Percentiles rank a stretch among this genome's conserved stretches.
Evolutionary conservation across 2,888 invertebrate species (phyloP).

Genomic region (Archips xylosteana): DNA sequence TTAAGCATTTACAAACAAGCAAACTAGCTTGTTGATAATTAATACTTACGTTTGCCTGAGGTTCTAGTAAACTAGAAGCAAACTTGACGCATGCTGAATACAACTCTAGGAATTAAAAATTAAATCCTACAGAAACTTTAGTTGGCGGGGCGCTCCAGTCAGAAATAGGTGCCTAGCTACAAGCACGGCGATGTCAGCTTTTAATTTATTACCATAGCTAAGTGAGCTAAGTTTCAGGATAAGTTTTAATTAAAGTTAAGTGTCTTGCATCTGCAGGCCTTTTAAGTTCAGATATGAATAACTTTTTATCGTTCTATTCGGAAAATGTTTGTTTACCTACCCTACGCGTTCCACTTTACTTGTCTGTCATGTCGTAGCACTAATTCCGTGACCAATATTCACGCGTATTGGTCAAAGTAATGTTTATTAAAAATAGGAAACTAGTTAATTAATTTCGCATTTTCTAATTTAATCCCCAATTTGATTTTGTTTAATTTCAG

Average conservation of each 20-base stretch:
- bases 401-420: too few species aligned
- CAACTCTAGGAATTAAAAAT: not conserved
- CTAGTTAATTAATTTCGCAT: too few species aligned
- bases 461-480: too few species aligned
- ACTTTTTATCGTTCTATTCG: not conserved
- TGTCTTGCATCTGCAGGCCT: conserved; percentile 27
- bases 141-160: not conserved
- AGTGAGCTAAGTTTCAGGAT: conserved; percentile 25
- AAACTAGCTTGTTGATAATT: conserved; percentile 15
- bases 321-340: not conserved
- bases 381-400: too few species aligned
- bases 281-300: conserved; percentile 16
- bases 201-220: conserved; percentile 20
- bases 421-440: too few species aligned
- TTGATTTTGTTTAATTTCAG: not conserved
- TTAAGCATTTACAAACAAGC: conserved; percentile 20
- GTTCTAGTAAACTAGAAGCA: not conserved
- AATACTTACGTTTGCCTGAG: conserved; percentile 2
- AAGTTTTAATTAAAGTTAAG: conserved; percentile 19
- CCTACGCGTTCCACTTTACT: not conserved
- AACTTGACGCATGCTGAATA: conserved; percentile 13
- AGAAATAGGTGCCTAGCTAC: conserved; percentile 1
- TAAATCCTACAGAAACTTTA: conserved; percentile 18
- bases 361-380: not conserved
- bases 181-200: conserved; percentile 9